Evolutionary conservation across 2,888 invertebrate genomes (phyloP).

Genomic region (Oscheius sp.): DNA sequence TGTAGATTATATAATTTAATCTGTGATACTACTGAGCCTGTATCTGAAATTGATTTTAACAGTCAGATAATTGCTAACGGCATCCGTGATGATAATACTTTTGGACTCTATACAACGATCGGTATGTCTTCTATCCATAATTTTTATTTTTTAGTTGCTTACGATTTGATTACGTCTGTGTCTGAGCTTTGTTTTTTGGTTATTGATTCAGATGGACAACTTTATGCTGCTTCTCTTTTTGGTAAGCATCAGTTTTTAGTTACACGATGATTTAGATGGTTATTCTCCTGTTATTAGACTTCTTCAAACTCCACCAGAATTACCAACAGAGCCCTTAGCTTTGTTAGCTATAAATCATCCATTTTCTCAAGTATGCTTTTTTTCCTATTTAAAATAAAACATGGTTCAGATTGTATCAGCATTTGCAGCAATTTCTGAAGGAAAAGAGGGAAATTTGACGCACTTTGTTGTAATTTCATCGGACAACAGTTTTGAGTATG

Average conservation of each 20-base stretch:
- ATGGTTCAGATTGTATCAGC: conserved; percentile 3
- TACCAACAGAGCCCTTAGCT: neutral
- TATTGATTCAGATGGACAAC: conserved; percentile 1
- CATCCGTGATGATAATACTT: neutral
- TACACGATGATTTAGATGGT: neutral
- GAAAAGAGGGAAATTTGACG: neutral
- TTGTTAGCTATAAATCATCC: neutral
- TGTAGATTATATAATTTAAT: conserved; percentile 4
- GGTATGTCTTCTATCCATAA: neutral
- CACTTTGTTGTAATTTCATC: conserved; percentile 2
- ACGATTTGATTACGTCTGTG: neutral
- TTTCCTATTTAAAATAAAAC: neutral
- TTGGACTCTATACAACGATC: conserved; percentile 2
- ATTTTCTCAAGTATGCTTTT: neutral
- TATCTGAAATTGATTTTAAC: conserved; percentile 3
- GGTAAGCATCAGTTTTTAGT: neutral
- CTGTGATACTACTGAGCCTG: neutral
- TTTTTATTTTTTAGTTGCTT: neutral
- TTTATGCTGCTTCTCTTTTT: neutral
- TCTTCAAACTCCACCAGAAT: neutral
- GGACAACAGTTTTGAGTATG: neutral
- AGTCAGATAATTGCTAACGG: neutral
- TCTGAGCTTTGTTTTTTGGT: neutral
- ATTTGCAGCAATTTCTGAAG: neutral
- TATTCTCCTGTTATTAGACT: neutral